Evolutionary conservation across 2,797 vertebrate genomes (phyloP), one percentile per base, ranked within the genome.

Genomic region (Neostethus bicornis): DNA sequence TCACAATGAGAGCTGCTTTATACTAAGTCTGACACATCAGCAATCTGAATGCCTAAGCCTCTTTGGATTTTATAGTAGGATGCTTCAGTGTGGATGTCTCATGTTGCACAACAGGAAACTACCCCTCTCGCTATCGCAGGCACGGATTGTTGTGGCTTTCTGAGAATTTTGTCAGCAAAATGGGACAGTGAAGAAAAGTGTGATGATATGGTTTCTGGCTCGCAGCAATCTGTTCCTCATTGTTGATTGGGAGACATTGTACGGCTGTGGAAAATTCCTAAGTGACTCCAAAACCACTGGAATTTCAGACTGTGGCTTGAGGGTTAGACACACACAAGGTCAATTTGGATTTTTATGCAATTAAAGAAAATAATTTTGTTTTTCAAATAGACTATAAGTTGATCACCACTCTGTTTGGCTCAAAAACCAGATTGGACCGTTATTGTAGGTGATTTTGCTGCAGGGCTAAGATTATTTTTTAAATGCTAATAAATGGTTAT

Each of bases 271-370:
- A 90, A 91, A 90, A 90, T 90, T 91, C 89, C 87, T 85, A 78
- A 86, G 81, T 70, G 75, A 90, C 77, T 89, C 87, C 89, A 91
- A 91, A n/a, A 87, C 87, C 87, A 51, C 89, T 91, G 89, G 88
- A 90, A 91, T 91, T 90, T 85, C 82, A 90, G 88, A 87, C 83
- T 90, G 85, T 83, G 88, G 85, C 81, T 91, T 84, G 86, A 85
- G 85, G 87, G 84, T 87, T 87, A 85, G 68, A 89, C 85, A 89
- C 86, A 75, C 80, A 85, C 78, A 83, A 85, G 87, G 85, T 90
- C 85, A 86, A 82, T 84, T 85, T 79, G 75, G 81, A 80, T 85
- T 86, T 85, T 83, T 85, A 75, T 44, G 49, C 80, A 83, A 79
- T 87, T 87, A 80, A 88, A 69, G 50, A 85, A 75, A 85, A 77